Percentiles rank a stretch among this genome's conserved stretches.
phyloP scores from a whole-genome alignment of 2,888 invertebrate species.

The Dryomyza anilis region DNA sequence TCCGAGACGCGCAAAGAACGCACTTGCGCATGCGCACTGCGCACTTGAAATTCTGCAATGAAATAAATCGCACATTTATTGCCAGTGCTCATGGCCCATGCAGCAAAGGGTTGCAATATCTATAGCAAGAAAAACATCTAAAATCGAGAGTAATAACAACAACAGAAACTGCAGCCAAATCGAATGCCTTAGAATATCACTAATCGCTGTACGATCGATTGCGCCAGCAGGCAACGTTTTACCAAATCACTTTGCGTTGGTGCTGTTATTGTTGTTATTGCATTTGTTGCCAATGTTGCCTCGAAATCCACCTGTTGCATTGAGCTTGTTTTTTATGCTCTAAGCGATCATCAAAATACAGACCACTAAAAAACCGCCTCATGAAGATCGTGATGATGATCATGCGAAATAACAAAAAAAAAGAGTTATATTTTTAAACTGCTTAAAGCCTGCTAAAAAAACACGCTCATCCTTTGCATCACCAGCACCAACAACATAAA shows the following conservation, averaged over 20 bases:
- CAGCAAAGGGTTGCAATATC: background rate
- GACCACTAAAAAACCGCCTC: background rate
- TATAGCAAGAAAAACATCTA: background rate
- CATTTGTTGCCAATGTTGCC: background rate
- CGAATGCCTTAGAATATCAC: conserved; percentile 5
- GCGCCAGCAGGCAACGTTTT: conserved; percentile 10
- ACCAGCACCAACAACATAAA: background rate
- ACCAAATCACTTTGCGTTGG: conserved; percentile 25
- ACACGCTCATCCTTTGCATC: background rate
- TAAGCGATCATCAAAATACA: conserved; percentile 22
- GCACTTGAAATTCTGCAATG: conserved; percentile 22
- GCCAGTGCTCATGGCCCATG: conserved; percentile 13
- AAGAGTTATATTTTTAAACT: background rate
- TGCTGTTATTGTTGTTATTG: conserved; percentile 18
- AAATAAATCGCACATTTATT: conserved; percentile 26
- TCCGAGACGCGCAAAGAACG: conserved; percentile 32
- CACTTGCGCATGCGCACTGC: conserved; percentile 32
- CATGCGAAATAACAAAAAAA: conserved; percentile 15
- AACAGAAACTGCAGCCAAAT: background rate
- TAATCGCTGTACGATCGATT: conserved; percentile 3
- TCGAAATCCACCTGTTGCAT: conserved; percentile 55
- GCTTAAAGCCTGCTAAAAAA: background rate
- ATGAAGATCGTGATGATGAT: background rate
- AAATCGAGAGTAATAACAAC: background rate
- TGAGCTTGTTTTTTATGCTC: conserved; percentile 47